Conservation (phyloP, 1,140 invertebrate species). For the Melanaphis sacchari region DNA sequence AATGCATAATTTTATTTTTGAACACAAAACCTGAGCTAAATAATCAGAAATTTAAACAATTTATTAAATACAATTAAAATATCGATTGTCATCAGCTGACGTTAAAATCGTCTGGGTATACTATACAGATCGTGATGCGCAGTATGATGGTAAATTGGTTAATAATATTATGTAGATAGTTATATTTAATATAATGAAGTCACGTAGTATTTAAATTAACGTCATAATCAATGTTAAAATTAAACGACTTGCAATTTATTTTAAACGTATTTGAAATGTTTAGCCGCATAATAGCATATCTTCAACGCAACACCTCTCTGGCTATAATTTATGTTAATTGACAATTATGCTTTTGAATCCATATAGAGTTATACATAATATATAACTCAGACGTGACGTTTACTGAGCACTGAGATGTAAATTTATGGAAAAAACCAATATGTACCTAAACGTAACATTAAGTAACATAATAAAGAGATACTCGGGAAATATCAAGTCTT, state of each 20-base stretch:
- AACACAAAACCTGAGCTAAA: neutral
- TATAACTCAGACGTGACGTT: neutral
- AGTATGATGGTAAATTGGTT: neutral
- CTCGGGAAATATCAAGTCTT: neutral
- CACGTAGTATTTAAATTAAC: slow-evolving; percentile 15
- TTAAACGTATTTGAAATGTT: neutral
- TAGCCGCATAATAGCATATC: neutral
- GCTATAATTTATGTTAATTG: neutral
- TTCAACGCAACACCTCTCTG: neutral
- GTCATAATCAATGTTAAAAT: slow-evolving; percentile 1
- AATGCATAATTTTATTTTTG: neutral
- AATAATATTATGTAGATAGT: neutral
- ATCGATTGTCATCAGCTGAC: neutral
- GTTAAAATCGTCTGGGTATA: neutral
- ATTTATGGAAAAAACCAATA: neutral
- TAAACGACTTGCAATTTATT: neutral
- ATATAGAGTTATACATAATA: neutral
- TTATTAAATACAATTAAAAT: neutral
- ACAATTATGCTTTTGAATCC: slow-evolving; percentile 1
- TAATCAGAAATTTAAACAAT: neutral
- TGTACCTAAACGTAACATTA: neutral
- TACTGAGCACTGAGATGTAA: neutral
- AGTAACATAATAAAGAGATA: neutral
- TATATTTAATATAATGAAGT: neutral
- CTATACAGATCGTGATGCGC: neutral